Evolutionary conservation across 2,888 invertebrate genomes (phyloP), one percentile per base, ranked within the genome.

Genomic region (Melikaiella ostensackeni): DNA sequence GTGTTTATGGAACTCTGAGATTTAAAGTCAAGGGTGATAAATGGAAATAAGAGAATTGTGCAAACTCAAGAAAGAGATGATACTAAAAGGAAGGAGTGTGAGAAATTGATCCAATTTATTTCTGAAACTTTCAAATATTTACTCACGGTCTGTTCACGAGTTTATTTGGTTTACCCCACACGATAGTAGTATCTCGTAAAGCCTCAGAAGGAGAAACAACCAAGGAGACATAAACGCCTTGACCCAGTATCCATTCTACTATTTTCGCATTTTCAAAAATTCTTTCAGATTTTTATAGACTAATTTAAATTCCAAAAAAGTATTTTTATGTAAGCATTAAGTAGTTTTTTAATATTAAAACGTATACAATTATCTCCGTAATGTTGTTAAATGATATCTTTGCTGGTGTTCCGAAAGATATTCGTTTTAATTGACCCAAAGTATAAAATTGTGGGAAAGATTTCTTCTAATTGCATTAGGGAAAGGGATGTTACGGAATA

Each of bases 91-190:
- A 42, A 38, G 27, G n/a, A 30, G 9, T 33, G 33, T 5, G 13
- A 30, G 50, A n/a, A 46, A 50, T 19, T n/a, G 50, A 70, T 50
- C 33, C 33, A 55, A 55, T 55, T 55, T 70, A 70, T 70, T 70
- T 70, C 33, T 11, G 70, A 70, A 70, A 70, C 70, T 50, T 70
- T 55, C n/a, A 50, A 70, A 70, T 59, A 59, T 59, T 59, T 59
- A 59, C 59, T 59, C 59, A 70, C 42, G 42, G 64, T 64, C 27
- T 50, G 33, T 70, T 33, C 70, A 55, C 13, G 6, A 59, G 5
- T 59, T 21, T 59, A 27, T 59, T 59, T 27, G 16, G 16, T 13
- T 27, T 59, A 16, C 6, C 13, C 27, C 59, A 59, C 27, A 59
- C 9, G 13, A 59, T 9, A 55, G 11, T 21, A 7, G 27, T 27